These are phyloP conservation scores for Drosophila jambulina DNA, from an alignment of 1,140 invertebrate genomes.

Conservation along the genomic window DNA sequence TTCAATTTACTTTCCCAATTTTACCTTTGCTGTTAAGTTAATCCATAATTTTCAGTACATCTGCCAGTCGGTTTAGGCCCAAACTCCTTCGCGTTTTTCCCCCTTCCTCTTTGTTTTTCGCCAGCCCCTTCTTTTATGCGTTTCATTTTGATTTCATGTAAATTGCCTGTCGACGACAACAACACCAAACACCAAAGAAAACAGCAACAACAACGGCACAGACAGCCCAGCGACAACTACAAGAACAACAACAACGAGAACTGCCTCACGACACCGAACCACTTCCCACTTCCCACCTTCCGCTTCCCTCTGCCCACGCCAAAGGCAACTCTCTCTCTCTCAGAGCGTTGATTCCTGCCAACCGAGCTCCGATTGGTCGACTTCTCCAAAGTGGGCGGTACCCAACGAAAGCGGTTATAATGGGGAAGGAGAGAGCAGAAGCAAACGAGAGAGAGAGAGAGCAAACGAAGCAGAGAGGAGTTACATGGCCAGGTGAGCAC, in stretches of 20 bases:
- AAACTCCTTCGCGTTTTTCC: neutral
- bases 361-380: constrained; percentile 47
- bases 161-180: constrained; percentile 81
- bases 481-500: constrained; percentile 24
- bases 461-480: constrained; percentile 2
- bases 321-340: constrained; percentile 7
- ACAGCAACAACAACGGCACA: constrained; percentile 24
- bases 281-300: constrained; percentile 32
- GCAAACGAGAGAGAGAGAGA: constrained; percentile 2
- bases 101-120: neutral
- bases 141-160: constrained; percentile 83
- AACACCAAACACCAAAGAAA: constrained; percentile 62
- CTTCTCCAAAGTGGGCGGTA: constrained; percentile 35
- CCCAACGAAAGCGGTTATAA: constrained; percentile 9
- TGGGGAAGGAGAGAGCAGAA: constrained; percentile 6
- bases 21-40: neutral
- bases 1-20: accelerated
- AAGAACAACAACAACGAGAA: constrained; percentile 23
- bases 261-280: constrained; percentile 28
- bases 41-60: constrained; percentile 18
- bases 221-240: constrained; percentile 22
- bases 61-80: constrained; percentile 12
- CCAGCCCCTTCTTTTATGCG: constrained; percentile 52
- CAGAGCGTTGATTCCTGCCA: neutral
- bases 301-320: constrained; percentile 8